These are phyloP conservation scores for Drosophila paramelanica DNA, from an alignment of 2,888 invertebrate species.

Conservation along the genomic window DNA sequence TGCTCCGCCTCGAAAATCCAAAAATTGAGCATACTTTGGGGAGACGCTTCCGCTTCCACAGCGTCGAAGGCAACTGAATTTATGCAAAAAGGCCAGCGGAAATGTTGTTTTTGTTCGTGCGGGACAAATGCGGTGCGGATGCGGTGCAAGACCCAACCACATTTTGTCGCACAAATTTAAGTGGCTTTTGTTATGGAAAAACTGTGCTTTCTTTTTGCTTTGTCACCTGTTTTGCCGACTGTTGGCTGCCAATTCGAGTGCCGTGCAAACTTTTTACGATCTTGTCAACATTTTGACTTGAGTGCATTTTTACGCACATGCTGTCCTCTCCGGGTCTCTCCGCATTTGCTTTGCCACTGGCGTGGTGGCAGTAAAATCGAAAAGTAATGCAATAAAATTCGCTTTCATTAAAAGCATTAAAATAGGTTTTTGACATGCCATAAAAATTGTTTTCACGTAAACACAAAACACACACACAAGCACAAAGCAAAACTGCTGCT, in stretches of 20 bases:
- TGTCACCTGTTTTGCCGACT: slow-evolving; percentile 75
- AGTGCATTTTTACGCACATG: slow-evolving; percentile 74
- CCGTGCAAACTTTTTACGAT: slow-evolving; percentile 74
- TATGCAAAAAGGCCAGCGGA: slow-evolving; percentile 69
- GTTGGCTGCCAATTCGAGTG: slow-evolving; percentile 32
- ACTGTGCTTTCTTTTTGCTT: slow-evolving; percentile 53
- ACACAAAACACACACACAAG: slow-evolving; percentile 51
- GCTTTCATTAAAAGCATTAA: slow-evolving; percentile 83
- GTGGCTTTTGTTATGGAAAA: slow-evolving; percentile 45
- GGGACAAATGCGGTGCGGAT: slow-evolving; percentile 1
- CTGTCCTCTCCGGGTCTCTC: not conserved
- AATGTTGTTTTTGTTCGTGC: slow-evolving; percentile 53
- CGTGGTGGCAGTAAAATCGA: slow-evolving; percentile 74
- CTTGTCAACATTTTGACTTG: slow-evolving; percentile 77
- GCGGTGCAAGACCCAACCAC: slow-evolving; percentile 48
- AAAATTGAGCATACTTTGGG: slow-evolving; percentile 53
- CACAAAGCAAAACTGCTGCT: slow-evolving; percentile 62
- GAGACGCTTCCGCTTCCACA: slow-evolving; percentile 22
- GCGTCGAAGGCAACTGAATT: slow-evolving; percentile 38
- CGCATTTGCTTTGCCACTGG: too few relatives aligned
- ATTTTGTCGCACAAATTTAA: slow-evolving; percentile 72
- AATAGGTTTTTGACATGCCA: slow-evolving; percentile 82
- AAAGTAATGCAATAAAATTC: slow-evolving; percentile 81
- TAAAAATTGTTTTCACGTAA: slow-evolving; percentile 81
- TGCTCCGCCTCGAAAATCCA: slow-evolving; percentile 37